These are phyloP conservation scores for Hassar affinis DNA, from an alignment of 2,113 vertebrate genomes.

Conservation along the genomic window DNA sequence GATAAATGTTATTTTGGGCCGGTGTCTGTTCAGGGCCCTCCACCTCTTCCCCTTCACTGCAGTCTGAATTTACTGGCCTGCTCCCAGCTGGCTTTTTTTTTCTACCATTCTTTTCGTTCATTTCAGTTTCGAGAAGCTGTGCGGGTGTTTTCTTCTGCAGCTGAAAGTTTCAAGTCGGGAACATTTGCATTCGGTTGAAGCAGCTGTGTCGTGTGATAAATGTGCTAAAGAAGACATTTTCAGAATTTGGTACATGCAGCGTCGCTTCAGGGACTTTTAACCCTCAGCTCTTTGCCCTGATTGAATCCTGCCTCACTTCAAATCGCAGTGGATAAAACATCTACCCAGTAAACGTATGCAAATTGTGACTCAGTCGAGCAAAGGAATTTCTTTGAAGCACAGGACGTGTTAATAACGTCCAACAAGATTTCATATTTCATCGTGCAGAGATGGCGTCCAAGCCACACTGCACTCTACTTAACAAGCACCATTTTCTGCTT, in stretches of 20 bases:
- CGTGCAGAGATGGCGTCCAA: neutral
- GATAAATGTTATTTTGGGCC: neutral
- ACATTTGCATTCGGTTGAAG: neutral
- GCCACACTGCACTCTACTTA: neutral
- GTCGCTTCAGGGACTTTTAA: neutral
- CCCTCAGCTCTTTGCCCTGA: neutral
- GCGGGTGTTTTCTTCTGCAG: neutral
- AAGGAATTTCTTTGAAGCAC: neutral
- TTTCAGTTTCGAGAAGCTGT: neutral
- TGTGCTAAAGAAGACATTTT: neutral
- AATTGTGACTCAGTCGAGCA: neutral
- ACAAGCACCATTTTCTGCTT: slow-evolving; percentile 10
- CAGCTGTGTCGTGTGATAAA: neutral
- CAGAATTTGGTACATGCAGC: neutral
- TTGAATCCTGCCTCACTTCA: neutral
- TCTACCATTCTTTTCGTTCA: neutral
- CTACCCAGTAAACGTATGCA: neutral
- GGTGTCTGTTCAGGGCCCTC: neutral
- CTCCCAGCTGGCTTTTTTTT: neutral
- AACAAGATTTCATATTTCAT: neutral
- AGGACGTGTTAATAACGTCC: neutral
- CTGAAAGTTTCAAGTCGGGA: neutral
- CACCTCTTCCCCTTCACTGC: neutral
- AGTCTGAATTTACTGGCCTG: neutral
- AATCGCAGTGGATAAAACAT: neutral